Conservation (phyloP, 1,140 invertebrate species). For the Drosophila azteca region DNA sequence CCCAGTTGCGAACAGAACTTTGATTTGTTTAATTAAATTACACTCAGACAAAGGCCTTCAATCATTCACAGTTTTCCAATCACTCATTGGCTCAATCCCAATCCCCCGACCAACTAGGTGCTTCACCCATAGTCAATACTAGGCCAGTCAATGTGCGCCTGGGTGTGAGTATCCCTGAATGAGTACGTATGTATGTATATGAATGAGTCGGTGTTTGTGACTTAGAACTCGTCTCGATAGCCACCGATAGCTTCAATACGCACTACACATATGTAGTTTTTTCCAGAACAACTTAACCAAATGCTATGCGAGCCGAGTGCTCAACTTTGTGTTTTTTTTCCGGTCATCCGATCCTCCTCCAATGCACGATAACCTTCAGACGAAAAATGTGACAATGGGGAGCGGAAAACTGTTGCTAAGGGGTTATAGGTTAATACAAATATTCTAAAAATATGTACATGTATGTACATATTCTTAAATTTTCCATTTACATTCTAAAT, state of each 20-base stretch:
- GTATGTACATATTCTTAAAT: no score
- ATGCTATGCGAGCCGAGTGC: slow-evolving; percentile 34
- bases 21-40: slow-evolving; percentile 82
- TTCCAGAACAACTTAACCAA: slow-evolving; percentile 41
- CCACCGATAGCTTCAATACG: slow-evolving; percentile 2
- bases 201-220: slow-evolving; percentile 26
- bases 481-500: no score
- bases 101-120: slow-evolving; percentile 53
- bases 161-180: slow-evolving; percentile 16
- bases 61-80: slow-evolving; percentile 80
- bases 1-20: slow-evolving; percentile 32
- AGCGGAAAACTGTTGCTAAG: slow-evolving; percentile 8
- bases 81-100: slow-evolving; percentile 78
- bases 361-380: no score
- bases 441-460: no score
- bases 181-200: neutral
- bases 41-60: slow-evolving; percentile 79
- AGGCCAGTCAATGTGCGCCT: slow-evolving; percentile 8
- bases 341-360: slow-evolving; percentile 36
- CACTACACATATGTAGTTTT: slow-evolving; percentile 28
- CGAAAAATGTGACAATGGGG: slow-evolving; percentile 10
- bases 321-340: slow-evolving; percentile 43
- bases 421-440: no score
- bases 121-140: slow-evolving; percentile 60
- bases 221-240: slow-evolving; percentile 19